Percentiles rank a stretch among this genome's conserved stretches.
phyloP scores from a whole-genome alignment of 2,797 vertebrate species.

The Ciconia nigra region DNA sequence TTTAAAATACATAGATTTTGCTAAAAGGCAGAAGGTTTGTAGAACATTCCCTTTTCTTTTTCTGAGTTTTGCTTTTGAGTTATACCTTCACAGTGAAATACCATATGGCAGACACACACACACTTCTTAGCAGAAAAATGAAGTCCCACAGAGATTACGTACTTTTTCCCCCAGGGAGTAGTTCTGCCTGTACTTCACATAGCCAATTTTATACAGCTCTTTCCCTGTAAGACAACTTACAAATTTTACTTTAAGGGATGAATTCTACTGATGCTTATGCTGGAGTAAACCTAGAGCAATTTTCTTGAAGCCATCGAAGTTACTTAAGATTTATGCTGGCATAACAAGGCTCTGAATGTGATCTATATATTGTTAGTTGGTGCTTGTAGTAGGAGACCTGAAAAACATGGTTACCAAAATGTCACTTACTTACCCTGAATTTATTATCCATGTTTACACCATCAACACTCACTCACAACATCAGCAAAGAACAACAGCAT shows the following conservation, averaged over 20 bases:
- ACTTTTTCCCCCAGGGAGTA: slow-evolving; percentile 7
- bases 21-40: not conserved
- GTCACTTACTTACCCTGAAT: not conserved
- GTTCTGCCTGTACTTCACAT: slow-evolving; percentile 23
- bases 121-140: slow-evolving; percentile 51
- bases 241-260: not conserved
- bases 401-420: not conserved
- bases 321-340: not conserved
- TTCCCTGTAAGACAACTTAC: not conserved
- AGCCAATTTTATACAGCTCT: slow-evolving; percentile 36
- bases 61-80: slow-evolving; percentile 26
- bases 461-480: not conserved
- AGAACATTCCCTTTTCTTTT: not conserved
- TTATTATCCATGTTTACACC: not conserved
- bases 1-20: slow-evolving; percentile 10
- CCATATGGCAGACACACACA: slow-evolving; percentile 60
- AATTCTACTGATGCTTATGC: not conserved
- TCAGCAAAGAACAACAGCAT: not conserved
- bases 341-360: not conserved
- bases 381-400: not conserved
- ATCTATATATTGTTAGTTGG: not conserved
- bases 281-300: not conserved
- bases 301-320: not conserved
- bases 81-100: slow-evolving; percentile 65
- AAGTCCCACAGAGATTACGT: slow-evolving; percentile 57